Conservation (phyloP, 2,113 vertebrate species). For the Pogonocichla stellata region DNA sequence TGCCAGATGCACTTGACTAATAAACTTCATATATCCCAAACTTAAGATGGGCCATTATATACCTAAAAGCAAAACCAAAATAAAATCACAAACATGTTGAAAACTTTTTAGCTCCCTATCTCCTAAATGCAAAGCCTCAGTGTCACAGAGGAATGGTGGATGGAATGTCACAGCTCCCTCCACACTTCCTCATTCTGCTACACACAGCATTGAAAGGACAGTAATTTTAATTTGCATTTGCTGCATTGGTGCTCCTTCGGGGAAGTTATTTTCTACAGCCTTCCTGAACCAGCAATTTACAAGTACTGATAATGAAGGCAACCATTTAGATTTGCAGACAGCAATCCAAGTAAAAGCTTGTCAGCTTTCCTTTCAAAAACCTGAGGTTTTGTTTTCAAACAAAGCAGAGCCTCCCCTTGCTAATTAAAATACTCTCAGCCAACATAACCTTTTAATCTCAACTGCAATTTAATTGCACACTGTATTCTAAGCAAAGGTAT, state of each 20-base stretch:
- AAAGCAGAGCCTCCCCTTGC: background rate
- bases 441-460: background rate
- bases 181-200: background rate
- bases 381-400: background rate
- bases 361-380: background rate
- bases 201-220: background rate
- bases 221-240: slow-evolving; percentile 13
- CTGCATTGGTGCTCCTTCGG: background rate
- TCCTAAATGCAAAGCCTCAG: background rate
- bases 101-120: background rate
- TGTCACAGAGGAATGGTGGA: background rate
- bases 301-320: background rate
- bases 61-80: background rate
- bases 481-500: background rate
- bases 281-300: slow-evolving; percentile 26
- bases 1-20: background rate
- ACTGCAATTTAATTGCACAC: background rate
- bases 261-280: background rate
- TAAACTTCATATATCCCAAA: background rate
- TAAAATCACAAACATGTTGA: background rate
- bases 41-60: background rate
- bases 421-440: background rate
- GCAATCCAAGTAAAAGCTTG: background rate
- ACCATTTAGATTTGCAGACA: background rate
- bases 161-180: background rate